A percentile compares a stretch with the other conserved stretches of the same genome.
phyloP scores from a whole-genome alignment of 2,113 vertebrate species.

The Laterallus jamaicensis region DNA sequence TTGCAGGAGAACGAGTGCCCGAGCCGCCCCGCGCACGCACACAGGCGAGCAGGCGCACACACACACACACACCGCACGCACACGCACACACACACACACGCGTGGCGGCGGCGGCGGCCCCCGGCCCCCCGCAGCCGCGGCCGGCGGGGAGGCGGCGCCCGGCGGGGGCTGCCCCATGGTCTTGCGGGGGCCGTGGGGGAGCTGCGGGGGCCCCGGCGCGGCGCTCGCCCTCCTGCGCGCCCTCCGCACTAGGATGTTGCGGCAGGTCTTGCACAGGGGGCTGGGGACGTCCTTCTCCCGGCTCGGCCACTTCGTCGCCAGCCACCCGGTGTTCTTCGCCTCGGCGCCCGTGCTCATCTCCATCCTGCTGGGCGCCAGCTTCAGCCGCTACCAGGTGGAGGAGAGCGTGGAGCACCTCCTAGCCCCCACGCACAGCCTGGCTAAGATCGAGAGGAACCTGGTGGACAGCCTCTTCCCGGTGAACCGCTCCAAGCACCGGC shows the following conservation, averaged over 20 bases:
- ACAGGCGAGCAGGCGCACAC: not conserved
- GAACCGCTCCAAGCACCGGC: constrained; percentile 95
- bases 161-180: constrained; percentile 83
- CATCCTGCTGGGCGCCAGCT: constrained; percentile 95
- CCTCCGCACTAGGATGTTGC: constrained; percentile 92
- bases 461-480: constrained; percentile 96
- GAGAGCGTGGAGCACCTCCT: constrained; percentile 93
- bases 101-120: constrained; percentile 11
- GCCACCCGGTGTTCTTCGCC: constrained; percentile 96
- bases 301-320: constrained; percentile 92
- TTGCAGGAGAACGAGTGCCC: not conserved
- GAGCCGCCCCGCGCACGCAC: not conserved
- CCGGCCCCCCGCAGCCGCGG: constrained; percentile 71
- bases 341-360: constrained; percentile 94
- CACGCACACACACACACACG: not conserved
- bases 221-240: constrained; percentile 83
- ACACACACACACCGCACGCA: not conserved
- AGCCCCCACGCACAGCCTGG: constrained; percentile 95
- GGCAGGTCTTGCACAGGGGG: constrained; percentile 93
- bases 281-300: constrained; percentile 90
- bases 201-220: constrained; percentile 81
- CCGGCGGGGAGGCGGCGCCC: constrained; percentile 68
- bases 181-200: constrained; percentile 84
- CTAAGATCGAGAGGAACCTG: constrained; percentile 96
- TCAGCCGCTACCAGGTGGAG: constrained; percentile 95